Conservation (phyloP, 2,113 vertebrate genomes). For the Nematolebias whitei region DNA sequence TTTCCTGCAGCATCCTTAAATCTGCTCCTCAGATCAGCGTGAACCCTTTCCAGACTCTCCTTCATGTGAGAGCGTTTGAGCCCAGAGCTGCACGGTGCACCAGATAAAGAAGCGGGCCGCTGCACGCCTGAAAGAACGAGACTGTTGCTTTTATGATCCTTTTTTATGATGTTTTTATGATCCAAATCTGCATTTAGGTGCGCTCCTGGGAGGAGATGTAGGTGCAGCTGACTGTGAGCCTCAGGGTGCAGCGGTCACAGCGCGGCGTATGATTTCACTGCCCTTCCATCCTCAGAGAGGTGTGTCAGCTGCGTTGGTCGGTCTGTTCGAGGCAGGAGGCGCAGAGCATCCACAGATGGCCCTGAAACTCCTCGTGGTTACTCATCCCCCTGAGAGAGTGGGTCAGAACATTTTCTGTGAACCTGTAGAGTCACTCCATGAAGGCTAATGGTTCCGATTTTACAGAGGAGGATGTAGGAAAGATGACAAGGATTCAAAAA, state of each 20-base stretch:
- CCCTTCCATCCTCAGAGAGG: slow-evolving; percentile 22
- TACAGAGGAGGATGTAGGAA: background rate
- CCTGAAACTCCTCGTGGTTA: background rate
- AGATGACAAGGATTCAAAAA: background rate
- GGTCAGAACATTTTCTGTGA: background rate
- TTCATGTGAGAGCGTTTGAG: slow-evolving; percentile 71
- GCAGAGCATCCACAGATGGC: slow-evolving; percentile 3
- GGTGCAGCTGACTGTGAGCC: slow-evolving; percentile 11
- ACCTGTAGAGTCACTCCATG: background rate
- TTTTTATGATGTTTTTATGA: too few species aligned
- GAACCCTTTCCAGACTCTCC: slow-evolving; percentile 58
- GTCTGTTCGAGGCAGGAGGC: background rate
- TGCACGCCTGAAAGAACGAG: slow-evolving; percentile 46
- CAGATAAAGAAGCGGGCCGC: slow-evolving; percentile 56
- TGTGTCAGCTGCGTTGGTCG: slow-evolving; percentile 20
- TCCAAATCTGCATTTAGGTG: slow-evolving; percentile 42
- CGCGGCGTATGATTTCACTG: slow-evolving; percentile 10
- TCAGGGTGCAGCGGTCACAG: slow-evolving; percentile 1
- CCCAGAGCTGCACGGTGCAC: slow-evolving; percentile 63
- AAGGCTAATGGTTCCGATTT: background rate
- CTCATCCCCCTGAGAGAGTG: background rate
- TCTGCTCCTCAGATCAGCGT: slow-evolving; percentile 33
- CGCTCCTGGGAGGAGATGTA: slow-evolving; percentile 33
- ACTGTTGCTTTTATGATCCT: slow-evolving; percentile 14
- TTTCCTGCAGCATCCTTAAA: slow-evolving; percentile 47